Evolutionary conservation across 1,140 invertebrate genomes (phyloP).

Genomic region (Temnothorax curvispinosus): DNA sequence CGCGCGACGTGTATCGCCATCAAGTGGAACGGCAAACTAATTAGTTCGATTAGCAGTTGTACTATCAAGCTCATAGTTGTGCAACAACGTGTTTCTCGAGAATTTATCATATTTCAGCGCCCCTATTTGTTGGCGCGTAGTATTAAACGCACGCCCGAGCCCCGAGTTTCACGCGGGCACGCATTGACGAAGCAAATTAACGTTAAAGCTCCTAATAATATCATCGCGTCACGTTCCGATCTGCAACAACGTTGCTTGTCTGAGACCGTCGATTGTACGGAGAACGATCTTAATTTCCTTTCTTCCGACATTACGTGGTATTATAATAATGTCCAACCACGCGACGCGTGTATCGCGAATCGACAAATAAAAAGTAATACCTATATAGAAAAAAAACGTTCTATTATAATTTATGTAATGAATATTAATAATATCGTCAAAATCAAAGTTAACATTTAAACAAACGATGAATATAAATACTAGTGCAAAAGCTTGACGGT

Average conservation of each 20-base stretch:
- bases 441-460: not conserved
- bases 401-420: too few species aligned
- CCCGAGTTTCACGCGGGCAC: conserved; percentile 13
- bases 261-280: not conserved
- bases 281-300: not conserved
- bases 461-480: not conserved
- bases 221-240: conserved; percentile 36
- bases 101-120: conserved; percentile 36
- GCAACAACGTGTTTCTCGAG: not conserved
- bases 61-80: conserved; percentile 23
- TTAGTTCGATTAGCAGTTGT: conserved; percentile 17
- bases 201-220: conserved; percentile 50
- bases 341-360: not conserved
- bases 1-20: not conserved
- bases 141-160: conserved; percentile 29
- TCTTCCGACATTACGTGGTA: not conserved
- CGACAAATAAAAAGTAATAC: not conserved
- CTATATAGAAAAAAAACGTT: not conserved
- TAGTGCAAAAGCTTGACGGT: not conserved
- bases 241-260: not conserved
- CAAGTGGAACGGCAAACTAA: conserved; percentile 12
- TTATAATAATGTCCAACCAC: too few species aligned
- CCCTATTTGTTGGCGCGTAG: not conserved
- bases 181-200: conserved; percentile 45
- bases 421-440: not conserved